Evolutionary conservation across 2,113 vertebrate species (phyloP), one percentile per base, ranked within the genome.

Genomic region (Uria aalge): DNA sequence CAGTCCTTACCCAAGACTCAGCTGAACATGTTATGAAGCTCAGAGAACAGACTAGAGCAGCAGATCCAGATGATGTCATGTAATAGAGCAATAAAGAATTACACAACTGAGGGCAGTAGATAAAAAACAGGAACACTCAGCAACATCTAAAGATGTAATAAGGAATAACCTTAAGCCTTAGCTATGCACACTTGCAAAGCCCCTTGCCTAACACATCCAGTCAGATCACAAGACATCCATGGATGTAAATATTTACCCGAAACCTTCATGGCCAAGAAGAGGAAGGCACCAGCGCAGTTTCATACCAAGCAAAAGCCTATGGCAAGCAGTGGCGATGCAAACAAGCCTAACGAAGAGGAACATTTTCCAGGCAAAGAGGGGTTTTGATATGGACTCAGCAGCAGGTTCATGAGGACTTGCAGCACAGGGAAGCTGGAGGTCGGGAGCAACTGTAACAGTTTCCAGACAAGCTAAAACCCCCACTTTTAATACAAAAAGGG

Each of bases 1-100:
- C 34, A 6, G 59, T 80, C 90, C 92, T 94, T 96, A 57, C 89
- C 63, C 90, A 95, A 96, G 91, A 80, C 92, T 91, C 71, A 78
- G 59, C 80, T 90, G 81, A 95, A 82, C 32, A 12, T 30, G 92
- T 92, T 86, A 29, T 26, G 84, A 53, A 90, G 92, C 87, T 64
- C 76, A 67, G 19, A 63, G 63, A 41, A 2, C 50, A 45, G 41
- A 60, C 41, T 16, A 12, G 41, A 40, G 52, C 52, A 83, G 85
- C 82, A 88, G 55, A 55, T 40, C 67, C 85, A 78, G 80, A 92
- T 92, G 94, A 94, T 94, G 92, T 87, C 88, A 96, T 78, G 73
- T 47, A 63, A 79, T 23, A 85, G 91, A 40, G 66, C 81, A 94
- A 88, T 30, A 26, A 73, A 30, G 91, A 64, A 74, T 96, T 94